Conservation (phyloP, 2,113 vertebrate species). For the Myiopsitta monachus region DNA sequence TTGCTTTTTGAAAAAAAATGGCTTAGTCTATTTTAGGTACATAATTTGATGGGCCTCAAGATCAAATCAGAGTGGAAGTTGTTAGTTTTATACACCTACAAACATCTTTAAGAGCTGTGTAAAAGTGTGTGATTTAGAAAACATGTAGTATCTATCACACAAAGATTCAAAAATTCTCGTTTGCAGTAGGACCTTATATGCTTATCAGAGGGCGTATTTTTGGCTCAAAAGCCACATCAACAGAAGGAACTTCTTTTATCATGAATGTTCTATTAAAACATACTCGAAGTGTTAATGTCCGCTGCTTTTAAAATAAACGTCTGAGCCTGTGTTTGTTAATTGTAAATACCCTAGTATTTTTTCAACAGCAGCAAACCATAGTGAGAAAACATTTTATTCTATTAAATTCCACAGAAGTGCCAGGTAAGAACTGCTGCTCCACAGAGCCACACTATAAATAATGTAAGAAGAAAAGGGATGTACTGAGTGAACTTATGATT, state of each 20-base stretch:
- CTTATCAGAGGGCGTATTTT: not conserved
- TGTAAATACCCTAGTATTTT: not conserved
- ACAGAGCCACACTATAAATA: not conserved
- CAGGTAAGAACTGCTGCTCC: not conserved
- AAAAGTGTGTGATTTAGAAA: not conserved
- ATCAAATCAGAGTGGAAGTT: not conserved
- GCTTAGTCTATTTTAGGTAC: not conserved
- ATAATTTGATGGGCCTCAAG: not conserved
- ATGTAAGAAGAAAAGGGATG: conserved; percentile 27
- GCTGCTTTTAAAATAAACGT: not conserved
- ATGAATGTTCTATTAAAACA: conserved; percentile 33
- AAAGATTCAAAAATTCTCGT: not conserved
- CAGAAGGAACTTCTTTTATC: conserved; percentile 51
- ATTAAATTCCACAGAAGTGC: not conserved
- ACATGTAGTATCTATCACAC: not conserved
- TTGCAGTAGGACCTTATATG: not conserved
- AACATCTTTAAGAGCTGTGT: not conserved
- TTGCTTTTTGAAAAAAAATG: not conserved
- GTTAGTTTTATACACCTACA: not conserved
- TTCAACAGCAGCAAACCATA: not conserved
- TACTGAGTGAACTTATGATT: conserved; percentile 4
- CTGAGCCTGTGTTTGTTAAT: conserved; percentile 12
- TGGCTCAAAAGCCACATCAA: not conserved
- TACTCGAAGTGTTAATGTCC: conserved; percentile 29
- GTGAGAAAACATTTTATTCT: conserved; percentile 42